These are phyloP conservation scores for Cydia fagiglandana DNA, from an alignment of 1,140 invertebrate species.

Conservation along the genomic window DNA sequence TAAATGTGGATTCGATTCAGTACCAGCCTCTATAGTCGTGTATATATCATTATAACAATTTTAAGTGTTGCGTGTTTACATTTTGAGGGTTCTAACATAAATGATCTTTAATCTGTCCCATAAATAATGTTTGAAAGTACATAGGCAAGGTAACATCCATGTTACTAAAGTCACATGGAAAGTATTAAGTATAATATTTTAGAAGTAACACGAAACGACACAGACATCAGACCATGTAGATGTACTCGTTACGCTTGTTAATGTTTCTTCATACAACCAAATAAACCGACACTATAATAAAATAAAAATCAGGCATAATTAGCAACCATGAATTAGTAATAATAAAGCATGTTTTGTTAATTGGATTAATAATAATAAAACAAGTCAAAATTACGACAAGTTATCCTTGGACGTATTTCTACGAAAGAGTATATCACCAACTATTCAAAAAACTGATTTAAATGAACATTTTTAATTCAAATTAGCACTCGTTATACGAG, in stretches of 20 bases:
- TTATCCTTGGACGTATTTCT: not conserved
- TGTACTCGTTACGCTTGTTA: too few relatives aligned
- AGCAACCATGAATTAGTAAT: too few relatives aligned
- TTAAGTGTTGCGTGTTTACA: too few relatives aligned
- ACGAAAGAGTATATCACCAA: constrained; percentile 10
- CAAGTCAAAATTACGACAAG: not conserved
- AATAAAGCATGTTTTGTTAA: not conserved
- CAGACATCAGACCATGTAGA: too few relatives aligned
- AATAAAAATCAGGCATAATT: too few relatives aligned
- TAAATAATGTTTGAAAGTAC: not conserved
- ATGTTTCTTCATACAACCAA: not conserved
- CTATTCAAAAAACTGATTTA: not conserved
- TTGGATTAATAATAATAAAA: not conserved
- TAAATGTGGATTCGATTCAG: too few relatives aligned
- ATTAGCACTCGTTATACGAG: constrained; percentile 26
- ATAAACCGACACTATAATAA: not conserved
- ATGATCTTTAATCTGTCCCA: not conserved
- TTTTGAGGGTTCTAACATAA: not conserved
- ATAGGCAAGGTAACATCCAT: not conserved
- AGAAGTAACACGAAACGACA: too few relatives aligned
- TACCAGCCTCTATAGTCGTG: too few relatives aligned
- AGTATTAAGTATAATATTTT: too few relatives aligned
- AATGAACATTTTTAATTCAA: constrained; percentile 15
- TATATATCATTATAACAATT: too few relatives aligned
- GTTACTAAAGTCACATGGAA: not conserved